Base-by-base conservation (phyloP, 2,113 vertebrate species). In the Ictalurus furcatus region DNA sequence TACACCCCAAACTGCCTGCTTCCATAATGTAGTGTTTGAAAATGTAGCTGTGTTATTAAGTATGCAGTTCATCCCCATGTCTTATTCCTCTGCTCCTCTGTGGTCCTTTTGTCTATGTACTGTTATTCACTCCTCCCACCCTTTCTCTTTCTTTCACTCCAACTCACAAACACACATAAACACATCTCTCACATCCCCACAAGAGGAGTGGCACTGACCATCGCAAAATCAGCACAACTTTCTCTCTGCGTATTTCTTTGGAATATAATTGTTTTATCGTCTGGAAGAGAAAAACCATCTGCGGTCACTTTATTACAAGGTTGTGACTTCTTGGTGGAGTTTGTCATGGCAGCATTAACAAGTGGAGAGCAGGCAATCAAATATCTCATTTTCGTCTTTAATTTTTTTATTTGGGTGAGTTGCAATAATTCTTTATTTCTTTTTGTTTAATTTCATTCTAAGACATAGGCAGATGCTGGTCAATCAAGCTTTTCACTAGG, bases 361-460 rank as follows among this genome's bases (percentile, higher is more conserved):
- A 67, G 92, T 87, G 90, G 78, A 82, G 92, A 92, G 84, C 63
- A 69, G 12, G 78, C 88, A 84, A 95, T 97, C 93, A 97, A 97
- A 90, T 97, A 97, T 88, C 85, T 97, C 86, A 92, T 97, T 48
- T 97, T 97, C 87, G 92, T 86, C 89, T 97, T 97, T 90, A 97
- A 97, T 92, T 97, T 97, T 92, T 34, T 97, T 9, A 96, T 97
- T 88, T 97, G 97, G 97, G 97, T 97, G 80, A 96, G 96, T 92
- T 87, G 56, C 21, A 89, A 40, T n/a, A 71, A 28, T 80, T n/a
- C 30, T 78, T 67, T 23, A 30, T 16, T 79, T 63, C 11, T 17
- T 73, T 82, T 6, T 52, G 1, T 54, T 61, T n/a, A 13, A 30
- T 30, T 40, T 59, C 2, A 34, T 30, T 81, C 0, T 30, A 56